Evolutionary conservation across 1,140 invertebrate species (phyloP).

Genomic region (Micrasema longulum): DNA sequence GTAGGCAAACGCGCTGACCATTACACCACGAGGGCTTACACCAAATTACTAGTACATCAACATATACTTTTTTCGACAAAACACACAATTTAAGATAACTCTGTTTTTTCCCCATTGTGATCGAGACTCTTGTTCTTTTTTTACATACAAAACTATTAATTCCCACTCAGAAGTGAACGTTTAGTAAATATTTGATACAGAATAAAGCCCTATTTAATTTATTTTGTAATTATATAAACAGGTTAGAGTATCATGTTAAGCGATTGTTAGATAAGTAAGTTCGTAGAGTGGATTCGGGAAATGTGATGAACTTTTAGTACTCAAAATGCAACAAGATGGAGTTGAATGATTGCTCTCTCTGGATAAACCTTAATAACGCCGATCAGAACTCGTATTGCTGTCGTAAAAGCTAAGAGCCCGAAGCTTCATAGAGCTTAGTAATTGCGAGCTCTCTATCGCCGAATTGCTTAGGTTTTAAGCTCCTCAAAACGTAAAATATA

Average conservation of each 20-base stretch:
- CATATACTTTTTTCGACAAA: no score
- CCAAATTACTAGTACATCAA: no score
- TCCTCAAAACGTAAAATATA: conserved; percentile 23
- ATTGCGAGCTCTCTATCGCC: conserved; percentile 36
- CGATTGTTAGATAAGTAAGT: conserved; percentile 16
- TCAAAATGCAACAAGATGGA: conserved; percentile 23
- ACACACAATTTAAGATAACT: no score
- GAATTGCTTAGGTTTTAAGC: conserved; percentile 17
- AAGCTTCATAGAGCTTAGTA: conserved; percentile 31
- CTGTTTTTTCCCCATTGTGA: no score
- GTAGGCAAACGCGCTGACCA: no score
- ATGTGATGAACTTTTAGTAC: conserved; percentile 27
- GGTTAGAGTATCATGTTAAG: conserved; percentile 10
- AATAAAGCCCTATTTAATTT: no score
- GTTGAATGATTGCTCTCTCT: neutral
- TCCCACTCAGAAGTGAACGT: no score
- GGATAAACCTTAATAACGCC: conserved; percentile 34
- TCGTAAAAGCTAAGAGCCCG: conserved; percentile 43
- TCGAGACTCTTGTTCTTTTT: no score
- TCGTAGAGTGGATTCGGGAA: conserved; percentile 14
- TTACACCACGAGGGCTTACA: no score
- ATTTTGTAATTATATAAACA: no score
- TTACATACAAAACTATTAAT: no score
- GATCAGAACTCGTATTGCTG: conserved; percentile 32
- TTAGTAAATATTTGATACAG: no score